Conservation (phyloP, 2,888 invertebrate genomes). For the Drosophila birchii region DNA sequence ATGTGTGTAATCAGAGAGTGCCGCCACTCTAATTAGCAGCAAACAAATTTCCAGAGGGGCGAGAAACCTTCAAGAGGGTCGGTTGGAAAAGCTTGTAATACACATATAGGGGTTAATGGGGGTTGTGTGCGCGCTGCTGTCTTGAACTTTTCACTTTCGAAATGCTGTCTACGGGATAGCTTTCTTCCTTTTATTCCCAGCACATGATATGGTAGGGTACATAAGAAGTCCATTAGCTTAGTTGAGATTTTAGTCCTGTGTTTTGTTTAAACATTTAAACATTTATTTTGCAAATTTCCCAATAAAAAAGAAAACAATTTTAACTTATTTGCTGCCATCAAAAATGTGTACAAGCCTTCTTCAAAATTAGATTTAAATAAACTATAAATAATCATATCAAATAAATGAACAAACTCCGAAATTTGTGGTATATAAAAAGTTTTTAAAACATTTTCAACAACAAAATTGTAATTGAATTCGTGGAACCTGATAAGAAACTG, state of each 20-base stretch:
- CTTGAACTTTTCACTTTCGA: constrained; percentile 64
- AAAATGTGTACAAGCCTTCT: no score
- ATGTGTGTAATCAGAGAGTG: constrained; percentile 55
- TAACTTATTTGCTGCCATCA: no score
- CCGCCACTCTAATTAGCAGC: constrained; percentile 70
- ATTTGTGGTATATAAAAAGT: neutral
- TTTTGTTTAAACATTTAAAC: neutral
- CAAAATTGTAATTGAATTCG: neutral
- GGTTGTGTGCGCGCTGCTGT: constrained; percentile 29
- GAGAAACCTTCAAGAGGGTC: constrained; percentile 5
- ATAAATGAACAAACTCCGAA: neutral
- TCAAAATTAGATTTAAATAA: no score
- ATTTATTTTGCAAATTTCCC: neutral
- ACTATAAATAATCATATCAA: neutral
- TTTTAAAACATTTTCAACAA: neutral
- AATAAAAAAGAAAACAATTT: no score
- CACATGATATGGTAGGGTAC: constrained; percentile 27
- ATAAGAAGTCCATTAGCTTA: constrained; percentile 1
- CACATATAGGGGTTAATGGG: constrained; percentile 8
- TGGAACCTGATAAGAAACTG: neutral
- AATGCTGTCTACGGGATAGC: constrained; percentile 26
- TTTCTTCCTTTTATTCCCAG: constrained; percentile 12
- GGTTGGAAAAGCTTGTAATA: neutral
- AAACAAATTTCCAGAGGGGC: constrained; percentile 47
- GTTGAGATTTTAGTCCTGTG: neutral